Conservation (phyloP, 2,888 invertebrate species). For the Schizaphis graminum region DNA sequence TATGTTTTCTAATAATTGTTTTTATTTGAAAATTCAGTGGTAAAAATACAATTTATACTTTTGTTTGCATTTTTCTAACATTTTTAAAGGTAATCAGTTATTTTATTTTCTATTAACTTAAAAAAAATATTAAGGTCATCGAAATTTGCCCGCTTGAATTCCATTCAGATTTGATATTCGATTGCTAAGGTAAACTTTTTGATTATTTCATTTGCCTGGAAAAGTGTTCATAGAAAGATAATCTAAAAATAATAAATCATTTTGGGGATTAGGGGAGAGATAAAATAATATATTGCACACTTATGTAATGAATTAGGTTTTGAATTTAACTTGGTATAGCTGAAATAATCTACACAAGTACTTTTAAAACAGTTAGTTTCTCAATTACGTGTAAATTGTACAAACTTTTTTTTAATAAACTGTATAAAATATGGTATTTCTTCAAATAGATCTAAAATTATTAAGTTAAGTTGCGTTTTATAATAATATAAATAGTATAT, state of each 20-base stretch:
- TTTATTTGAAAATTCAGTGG: neutral
- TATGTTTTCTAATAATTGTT: neutral
- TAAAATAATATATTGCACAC: neutral
- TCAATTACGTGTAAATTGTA: neutral
- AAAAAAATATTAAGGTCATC: neutral
- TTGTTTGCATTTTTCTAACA: neutral
- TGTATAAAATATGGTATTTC: neutral
- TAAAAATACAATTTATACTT: neutral
- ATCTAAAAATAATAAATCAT: too few species aligned
- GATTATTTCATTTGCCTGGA: neutral
- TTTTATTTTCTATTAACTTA: neutral
- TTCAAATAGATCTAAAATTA: neutral
- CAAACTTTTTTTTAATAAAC: neutral
- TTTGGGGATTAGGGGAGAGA: neutral
- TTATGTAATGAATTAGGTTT: neutral
- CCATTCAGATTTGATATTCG: neutral
- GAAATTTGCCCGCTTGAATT: neutral
- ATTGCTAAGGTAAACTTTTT: neutral
- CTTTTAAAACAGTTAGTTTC: neutral
- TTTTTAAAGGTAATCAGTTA: neutral
- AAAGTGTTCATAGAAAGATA: neutral
- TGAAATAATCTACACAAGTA: neutral
- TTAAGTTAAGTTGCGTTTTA: neutral
- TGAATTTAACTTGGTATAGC: neutral
- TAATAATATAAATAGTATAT: neutral